phyloP scores from a whole-genome alignment of 1,140 invertebrate species.

The Drosophila parabipectinata region DNA sequence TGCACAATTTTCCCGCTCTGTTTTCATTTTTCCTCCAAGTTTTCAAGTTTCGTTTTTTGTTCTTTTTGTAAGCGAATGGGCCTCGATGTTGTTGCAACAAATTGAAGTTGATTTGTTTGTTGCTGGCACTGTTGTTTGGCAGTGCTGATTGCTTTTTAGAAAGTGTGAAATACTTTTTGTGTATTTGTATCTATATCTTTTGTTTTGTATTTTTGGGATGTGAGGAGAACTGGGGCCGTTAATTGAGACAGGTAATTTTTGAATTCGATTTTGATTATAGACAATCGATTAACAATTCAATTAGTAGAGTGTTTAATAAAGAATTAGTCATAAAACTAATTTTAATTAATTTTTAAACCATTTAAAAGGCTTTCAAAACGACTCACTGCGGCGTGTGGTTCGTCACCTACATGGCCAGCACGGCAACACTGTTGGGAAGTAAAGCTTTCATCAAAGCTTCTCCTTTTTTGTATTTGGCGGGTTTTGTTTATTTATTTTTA shows the following conservation, averaged over 20 bases:
- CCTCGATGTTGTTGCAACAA: constrained; percentile 59
- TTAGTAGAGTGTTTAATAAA: constrained; percentile 16
- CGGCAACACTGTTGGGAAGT: constrained; percentile 52
- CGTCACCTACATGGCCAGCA: constrained; percentile 10
- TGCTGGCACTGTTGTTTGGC: constrained; percentile 41
- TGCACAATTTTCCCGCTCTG: constrained; percentile 66
- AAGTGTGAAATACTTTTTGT: constrained; percentile 66
- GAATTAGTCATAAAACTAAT: constrained; percentile 8
- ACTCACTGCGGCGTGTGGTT: too few relatives aligned
- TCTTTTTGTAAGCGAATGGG: constrained; percentile 38
- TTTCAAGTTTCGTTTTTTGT: constrained; percentile 36
- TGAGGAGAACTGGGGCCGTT: constrained; percentile 33
- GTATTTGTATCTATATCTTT: constrained; percentile 30
- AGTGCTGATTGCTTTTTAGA: constrained; percentile 71
- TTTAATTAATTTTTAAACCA: constrained; percentile 1
- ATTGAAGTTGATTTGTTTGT: constrained; percentile 75
- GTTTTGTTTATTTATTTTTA: constrained; percentile 8
- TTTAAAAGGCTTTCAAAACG: not conserved
- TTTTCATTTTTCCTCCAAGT: constrained; percentile 30
- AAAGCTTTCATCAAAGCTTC: constrained; percentile 32
- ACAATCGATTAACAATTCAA: constrained; percentile 44
- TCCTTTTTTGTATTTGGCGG: constrained; percentile 11
- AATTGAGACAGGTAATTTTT: constrained; percentile 73
- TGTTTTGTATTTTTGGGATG: constrained; percentile 22
- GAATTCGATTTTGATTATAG: constrained; percentile 47